Evolutionary conservation across 2,113 vertebrate genomes (phyloP).

Genomic region (Triplophysa rosa): DNA sequence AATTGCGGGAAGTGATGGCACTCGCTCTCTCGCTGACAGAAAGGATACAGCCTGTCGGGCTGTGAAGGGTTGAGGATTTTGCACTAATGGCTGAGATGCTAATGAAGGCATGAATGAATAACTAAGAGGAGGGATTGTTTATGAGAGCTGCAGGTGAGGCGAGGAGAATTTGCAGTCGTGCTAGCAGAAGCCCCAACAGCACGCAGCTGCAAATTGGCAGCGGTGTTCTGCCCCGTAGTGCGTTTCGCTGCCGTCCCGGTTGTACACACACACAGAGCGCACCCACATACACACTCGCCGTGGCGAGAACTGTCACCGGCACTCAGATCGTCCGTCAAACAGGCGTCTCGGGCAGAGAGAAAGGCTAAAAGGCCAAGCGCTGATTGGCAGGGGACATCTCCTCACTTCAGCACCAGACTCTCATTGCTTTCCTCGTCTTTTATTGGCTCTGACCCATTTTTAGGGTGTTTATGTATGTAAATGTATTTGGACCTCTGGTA

Average conservation of each 20-base stretch:
- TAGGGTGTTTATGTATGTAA: conserved; percentile 41
- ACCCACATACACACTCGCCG: conserved; percentile 28
- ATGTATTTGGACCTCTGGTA: conserved; percentile 8
- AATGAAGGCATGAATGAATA: conserved; percentile 68
- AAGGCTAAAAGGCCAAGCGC: conserved; percentile 71
- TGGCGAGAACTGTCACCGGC: conserved; percentile 71
- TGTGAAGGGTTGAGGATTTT: conserved; percentile 55
- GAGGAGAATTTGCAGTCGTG: conserved; percentile 11
- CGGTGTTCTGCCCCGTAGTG: conserved; percentile 15
- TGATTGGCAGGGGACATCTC: conserved; percentile 69
- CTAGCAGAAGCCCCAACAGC: conserved; percentile 25
- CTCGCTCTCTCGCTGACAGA: conserved; percentile 57
- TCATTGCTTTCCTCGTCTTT: conserved; percentile 27
- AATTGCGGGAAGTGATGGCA: conserved; percentile 57
- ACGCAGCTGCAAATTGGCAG: conserved; percentile 50
- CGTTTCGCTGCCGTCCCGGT: background rate
- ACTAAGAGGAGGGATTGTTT: conserved; percentile 54
- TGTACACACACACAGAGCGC: conserved; percentile 17
- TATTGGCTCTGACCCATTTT: conserved; percentile 35
- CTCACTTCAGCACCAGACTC: conserved; percentile 59
- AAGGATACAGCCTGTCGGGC: conserved; percentile 58
- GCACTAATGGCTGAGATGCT: conserved; percentile 65
- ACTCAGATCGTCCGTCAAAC: conserved; percentile 68
- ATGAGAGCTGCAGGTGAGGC: conserved; percentile 27
- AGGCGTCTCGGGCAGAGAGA: conserved; percentile 69